phyloP scores from a whole-genome alignment of 2,797 vertebrate genomes.

The Gymnoscopelus braueri region DNA sequence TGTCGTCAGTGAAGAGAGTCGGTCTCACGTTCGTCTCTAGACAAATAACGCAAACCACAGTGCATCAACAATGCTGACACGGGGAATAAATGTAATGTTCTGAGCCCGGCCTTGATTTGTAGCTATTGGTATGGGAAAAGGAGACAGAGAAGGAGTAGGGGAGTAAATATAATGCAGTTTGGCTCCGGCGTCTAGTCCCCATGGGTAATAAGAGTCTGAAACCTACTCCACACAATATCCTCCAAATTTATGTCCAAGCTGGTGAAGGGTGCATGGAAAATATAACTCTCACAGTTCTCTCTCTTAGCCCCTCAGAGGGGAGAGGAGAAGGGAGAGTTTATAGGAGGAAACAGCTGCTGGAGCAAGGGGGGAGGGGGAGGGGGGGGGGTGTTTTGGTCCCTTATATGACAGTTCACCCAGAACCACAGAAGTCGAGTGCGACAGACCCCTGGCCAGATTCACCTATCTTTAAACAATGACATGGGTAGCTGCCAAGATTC shows the following conservation, averaged over 20 bases:
- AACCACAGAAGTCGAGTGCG: slow-evolving; percentile 32
- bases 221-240: slow-evolving; percentile 40
- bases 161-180: slow-evolving; percentile 1
- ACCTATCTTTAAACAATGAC: slow-evolving; percentile 59
- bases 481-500: slow-evolving; percentile 44
- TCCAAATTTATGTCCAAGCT: slow-evolving; percentile 7
- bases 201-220: slow-evolving; percentile 48
- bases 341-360: slow-evolving; percentile 77
- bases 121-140: slow-evolving; percentile 2
- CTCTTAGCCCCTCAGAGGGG: slow-evolving; percentile 23
- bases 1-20: slow-evolving; percentile 2
- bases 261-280: slow-evolving; percentile 52
- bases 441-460: slow-evolving; percentile 22
- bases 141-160: background rate
- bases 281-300: slow-evolving; percentile 36
- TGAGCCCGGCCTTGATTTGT: slow-evolving; percentile 1
- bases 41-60: slow-evolving; percentile 16
- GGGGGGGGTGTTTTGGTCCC: slow-evolving; percentile 10
- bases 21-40: slow-evolving; percentile 7
- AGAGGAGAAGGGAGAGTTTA: slow-evolving; percentile 23
- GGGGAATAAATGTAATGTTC: background rate
- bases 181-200: slow-evolving; percentile 12
- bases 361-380: slow-evolving; percentile 21
- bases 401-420: slow-evolving; percentile 41
- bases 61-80: background rate